These are phyloP conservation scores for Andrena fulva DNA, from an alignment of 2,888 invertebrate species.

Conservation along the genomic window DNA sequence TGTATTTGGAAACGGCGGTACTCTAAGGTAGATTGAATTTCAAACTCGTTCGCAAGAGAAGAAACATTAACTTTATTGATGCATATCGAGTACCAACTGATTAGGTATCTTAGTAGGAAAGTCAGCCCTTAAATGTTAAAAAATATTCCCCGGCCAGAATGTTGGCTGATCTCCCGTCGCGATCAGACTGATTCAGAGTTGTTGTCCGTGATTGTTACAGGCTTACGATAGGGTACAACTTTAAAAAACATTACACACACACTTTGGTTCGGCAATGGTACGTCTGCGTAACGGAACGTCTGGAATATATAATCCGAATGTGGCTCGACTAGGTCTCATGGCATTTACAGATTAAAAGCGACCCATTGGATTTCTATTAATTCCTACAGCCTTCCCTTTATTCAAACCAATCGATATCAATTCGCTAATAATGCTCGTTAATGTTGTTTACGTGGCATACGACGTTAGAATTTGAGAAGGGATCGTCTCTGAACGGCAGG, in stretches of 20 bases:
- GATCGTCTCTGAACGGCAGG: constrained; percentile 45
- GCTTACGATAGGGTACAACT: constrained; percentile 35
- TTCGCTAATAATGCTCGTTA: constrained; percentile 10
- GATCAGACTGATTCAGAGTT: constrained; percentile 56
- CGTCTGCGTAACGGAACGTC: constrained; percentile 28
- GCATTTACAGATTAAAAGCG: constrained; percentile 20
- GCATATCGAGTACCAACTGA: constrained; percentile 18
- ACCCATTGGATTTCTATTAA: constrained; percentile 16
- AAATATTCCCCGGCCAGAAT: constrained; percentile 57
- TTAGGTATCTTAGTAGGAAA: constrained; percentile 39
- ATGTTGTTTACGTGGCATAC: constrained; percentile 27
- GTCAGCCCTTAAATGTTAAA: constrained; percentile 56
- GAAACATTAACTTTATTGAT: constrained; percentile 52
- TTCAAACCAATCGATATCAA: constrained; percentile 10
- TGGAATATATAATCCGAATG: neutral
- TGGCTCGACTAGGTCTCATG: constrained; percentile 35
- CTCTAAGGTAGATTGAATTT: neutral
- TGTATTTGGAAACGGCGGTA: neutral
- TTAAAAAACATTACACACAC: constrained; percentile 41
- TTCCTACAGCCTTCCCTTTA: constrained; percentile 21
- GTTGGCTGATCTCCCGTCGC: constrained; percentile 1
- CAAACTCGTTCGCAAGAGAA: constrained; percentile 31
- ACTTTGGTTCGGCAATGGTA: constrained; percentile 59
- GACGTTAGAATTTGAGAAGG: constrained; percentile 8
- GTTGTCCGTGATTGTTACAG: constrained; percentile 65